Conservation (phyloP, 2,888 invertebrate genomes). For the Hypsopygia costalis region DNA sequence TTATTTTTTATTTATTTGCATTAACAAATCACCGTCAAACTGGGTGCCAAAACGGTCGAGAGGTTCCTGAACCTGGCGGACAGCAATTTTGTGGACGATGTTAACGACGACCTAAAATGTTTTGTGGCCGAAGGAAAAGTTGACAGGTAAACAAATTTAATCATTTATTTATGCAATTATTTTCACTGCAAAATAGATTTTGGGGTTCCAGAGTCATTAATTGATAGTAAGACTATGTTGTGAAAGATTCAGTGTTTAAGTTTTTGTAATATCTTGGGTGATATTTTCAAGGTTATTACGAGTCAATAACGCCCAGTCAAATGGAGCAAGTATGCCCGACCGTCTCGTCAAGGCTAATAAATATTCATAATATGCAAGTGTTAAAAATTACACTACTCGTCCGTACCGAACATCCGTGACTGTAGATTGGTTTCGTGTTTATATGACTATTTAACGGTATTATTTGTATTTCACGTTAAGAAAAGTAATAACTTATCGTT, state of each 20-base stretch:
- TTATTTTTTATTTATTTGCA: conserved; percentile 48
- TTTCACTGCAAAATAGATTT: too few species aligned
- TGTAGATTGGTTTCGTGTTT: conserved; percentile 3
- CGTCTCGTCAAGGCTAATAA: conserved; percentile 38
- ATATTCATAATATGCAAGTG: conserved; percentile 35
- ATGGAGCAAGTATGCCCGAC: conserved; percentile 51
- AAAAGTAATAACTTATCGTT: too few species aligned
- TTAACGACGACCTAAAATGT: conserved; percentile 74
- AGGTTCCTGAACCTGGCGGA: conserved; percentile 71
- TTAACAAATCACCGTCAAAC: conserved; percentile 59
- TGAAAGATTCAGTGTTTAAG: too few species aligned
- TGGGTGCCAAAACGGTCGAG: conserved; percentile 78
- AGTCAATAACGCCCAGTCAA: conserved; percentile 52
- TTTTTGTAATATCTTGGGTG: conserved; percentile 4
- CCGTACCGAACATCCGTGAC: conserved; percentile 5
- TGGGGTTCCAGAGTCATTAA: too few species aligned
- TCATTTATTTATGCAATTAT: conserved; percentile 23
- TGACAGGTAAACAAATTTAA: conserved; percentile 75
- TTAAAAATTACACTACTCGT: conserved; percentile 23
- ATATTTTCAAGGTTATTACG: conserved; percentile 68
- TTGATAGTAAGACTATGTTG: too few species aligned
- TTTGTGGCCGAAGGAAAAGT: conserved; percentile 66
- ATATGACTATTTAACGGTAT: background rate
- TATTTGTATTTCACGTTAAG: too few species aligned
- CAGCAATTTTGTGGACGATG: conserved; percentile 72